Percentiles rank a stretch among this genome's conserved stretches.
Conservation (phyloP, 1,140 invertebrate species). For the Aphaenogaster floridana region DNA sequence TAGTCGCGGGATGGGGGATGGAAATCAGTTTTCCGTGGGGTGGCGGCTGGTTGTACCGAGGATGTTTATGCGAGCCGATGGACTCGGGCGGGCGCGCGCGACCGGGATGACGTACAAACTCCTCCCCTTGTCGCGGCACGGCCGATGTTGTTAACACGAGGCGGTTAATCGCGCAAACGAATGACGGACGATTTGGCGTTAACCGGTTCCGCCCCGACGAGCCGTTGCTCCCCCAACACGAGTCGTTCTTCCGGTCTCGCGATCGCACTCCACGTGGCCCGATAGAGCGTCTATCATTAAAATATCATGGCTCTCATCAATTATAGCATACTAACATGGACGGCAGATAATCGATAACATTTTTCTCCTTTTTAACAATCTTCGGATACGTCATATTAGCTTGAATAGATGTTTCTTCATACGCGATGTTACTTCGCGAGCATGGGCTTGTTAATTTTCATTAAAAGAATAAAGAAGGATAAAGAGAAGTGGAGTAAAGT, state of each 20-base stretch:
- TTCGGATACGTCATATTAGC: neutral
- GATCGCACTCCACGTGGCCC: neutral
- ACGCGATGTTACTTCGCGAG: neutral
- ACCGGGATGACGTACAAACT: conserved; percentile 50
- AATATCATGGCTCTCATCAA: neutral
- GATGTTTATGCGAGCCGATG: conserved; percentile 70
- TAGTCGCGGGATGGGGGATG: conserved; percentile 68
- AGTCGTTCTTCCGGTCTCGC: conserved; percentile 23
- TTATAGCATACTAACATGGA: neutral
- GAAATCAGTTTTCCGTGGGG: conserved; percentile 78
- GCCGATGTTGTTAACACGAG: conserved; percentile 65
- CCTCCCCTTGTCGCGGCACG: conserved; percentile 56
- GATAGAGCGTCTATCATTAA: conserved; percentile 1
- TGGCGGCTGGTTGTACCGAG: conserved; percentile 54
- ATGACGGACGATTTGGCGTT: conserved; percentile 62
- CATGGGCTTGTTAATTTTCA: neutral
- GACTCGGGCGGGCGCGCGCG: conserved; percentile 55
- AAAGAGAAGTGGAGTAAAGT: neutral
- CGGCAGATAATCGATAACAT: neutral
- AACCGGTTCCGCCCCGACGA: conserved; percentile 58
- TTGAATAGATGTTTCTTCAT: neutral
- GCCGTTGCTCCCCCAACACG: conserved; percentile 20
- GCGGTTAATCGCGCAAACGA: conserved; percentile 64
- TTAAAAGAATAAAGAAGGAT: neutral
- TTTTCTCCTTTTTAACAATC: neutral